These are phyloP conservation scores for Drosophila tropicalis DNA, from an alignment of 1,140 invertebrate species.

Conservation along the genomic window DNA sequence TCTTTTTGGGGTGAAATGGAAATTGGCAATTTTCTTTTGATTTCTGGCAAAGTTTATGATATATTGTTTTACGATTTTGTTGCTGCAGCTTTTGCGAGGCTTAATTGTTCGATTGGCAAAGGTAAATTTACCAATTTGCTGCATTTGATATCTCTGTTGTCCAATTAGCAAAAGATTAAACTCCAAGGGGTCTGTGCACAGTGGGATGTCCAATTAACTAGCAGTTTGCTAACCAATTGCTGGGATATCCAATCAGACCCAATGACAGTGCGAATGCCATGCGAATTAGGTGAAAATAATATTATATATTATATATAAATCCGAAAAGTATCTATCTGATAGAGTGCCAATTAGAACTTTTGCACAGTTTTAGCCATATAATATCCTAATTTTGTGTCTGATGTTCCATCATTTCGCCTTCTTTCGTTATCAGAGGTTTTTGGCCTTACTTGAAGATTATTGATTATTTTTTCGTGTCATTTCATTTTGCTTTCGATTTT, in stretches of 20 bases:
- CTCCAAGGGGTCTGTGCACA: conserved; percentile 11
- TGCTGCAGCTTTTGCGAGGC: not conserved
- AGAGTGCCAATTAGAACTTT: too few species aligned
- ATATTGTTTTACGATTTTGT: conserved; percentile 20
- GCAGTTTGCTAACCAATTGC: conserved; percentile 14
- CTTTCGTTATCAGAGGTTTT: too few species aligned
- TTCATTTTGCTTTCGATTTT: too few species aligned
- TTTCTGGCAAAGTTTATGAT: conserved; percentile 28
- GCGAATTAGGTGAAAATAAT: not conserved
- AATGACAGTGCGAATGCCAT: not conserved
- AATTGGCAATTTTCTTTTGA: conserved; percentile 28
- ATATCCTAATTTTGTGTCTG: too few species aligned
- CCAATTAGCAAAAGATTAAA: conserved; percentile 44
- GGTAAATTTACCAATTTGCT: conserved; percentile 46
- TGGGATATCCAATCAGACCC: conserved; percentile 3
- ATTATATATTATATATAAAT: too few species aligned
- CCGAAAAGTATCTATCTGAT: too few species aligned
- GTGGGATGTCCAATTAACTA: conserved; percentile 41
- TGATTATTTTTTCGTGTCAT: too few species aligned
- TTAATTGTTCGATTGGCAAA: conserved; percentile 50
- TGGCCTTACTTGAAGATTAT: too few species aligned
- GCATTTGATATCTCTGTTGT: conserved; percentile 22
- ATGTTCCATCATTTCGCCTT: too few species aligned
- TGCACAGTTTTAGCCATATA: too few species aligned
- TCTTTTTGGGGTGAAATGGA: not conserved